Percentiles rank a stretch among this genome's conserved stretches.
Conservation (phyloP, 1,140 invertebrate genomes). For the Dreissena polymorpha region DNA sequence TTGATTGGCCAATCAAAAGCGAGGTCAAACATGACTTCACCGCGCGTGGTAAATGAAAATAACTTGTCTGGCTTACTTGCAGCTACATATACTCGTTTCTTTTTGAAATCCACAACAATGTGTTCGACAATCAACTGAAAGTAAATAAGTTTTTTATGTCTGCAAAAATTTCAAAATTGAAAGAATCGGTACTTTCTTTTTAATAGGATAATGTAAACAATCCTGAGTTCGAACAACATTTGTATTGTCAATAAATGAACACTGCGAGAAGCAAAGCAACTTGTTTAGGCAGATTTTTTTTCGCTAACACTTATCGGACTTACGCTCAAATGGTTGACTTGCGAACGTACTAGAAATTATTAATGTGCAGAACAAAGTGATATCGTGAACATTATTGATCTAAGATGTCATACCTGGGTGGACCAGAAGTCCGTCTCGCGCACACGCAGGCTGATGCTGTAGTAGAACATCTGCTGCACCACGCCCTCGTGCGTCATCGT, state of each 20-base stretch:
- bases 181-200: not conserved
- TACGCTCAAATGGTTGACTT: no score
- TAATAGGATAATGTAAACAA: not conserved
- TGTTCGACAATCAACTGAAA: slow-evolving; percentile 8
- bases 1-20: not conserved
- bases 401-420: slow-evolving; percentile 7
- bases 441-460: slow-evolving; percentile 42
- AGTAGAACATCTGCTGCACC: slow-evolving; percentile 41
- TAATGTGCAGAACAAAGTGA: no score
- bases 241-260: no score
- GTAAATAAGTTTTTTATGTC: not conserved
- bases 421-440: slow-evolving; percentile 43
- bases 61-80: slow-evolving; percentile 35
- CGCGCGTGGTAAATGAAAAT: slow-evolving; percentile 34
- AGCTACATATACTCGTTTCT: slow-evolving; percentile 39
- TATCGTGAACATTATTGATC: not conserved
- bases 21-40: slow-evolving; percentile 39
- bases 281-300: no score
- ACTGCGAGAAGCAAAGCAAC: no score
- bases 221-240: no score
- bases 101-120: slow-evolving; percentile 40
- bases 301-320: no score
- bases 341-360: no score
- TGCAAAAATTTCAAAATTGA: not conserved
- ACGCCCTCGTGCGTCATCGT: slow-evolving; percentile 37